Percentiles rank a stretch among this genome's conserved stretches.
Evolutionary conservation across 2,888 invertebrate species (phyloP).

Genomic region (Odontothrips loti): DNA sequence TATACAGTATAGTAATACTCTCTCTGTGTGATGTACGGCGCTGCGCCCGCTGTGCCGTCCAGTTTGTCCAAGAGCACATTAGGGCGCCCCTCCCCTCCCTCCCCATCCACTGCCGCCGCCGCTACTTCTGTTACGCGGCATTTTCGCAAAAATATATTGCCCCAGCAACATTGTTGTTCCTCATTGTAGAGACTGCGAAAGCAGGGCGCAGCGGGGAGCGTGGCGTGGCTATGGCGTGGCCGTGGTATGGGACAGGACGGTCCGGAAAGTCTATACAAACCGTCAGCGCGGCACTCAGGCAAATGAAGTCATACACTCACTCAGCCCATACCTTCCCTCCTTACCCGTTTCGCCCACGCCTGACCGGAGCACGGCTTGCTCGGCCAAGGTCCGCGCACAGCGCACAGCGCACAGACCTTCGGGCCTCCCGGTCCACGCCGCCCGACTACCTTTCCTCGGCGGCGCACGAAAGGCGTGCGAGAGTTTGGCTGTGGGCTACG

Average conservation of each 20-base stretch:
- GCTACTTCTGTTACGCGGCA: neutral
- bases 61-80: constrained; percentile 2
- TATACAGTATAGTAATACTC: too few relatives aligned
- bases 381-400: too few relatives aligned
- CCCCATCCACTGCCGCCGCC: neutral
- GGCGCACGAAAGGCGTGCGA: too few relatives aligned
- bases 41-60: neutral
- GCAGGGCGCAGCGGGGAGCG: neutral
- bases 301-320: constrained; percentile 17
- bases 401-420: too few relatives aligned
- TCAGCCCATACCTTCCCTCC: too few relatives aligned
- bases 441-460: too few relatives aligned
- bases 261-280: neutral
- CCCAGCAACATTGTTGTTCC: neutral
- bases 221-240: too few relatives aligned
- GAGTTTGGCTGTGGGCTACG: too few relatives aligned
- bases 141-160: constrained; percentile 13
- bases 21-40: neutral
- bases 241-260: too few relatives aligned
- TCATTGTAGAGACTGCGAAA: neutral
- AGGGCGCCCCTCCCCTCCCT: neutral
- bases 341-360: too few relatives aligned
- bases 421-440: too few relatives aligned
- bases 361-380: neutral
- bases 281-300: constrained; percentile 10